Evolutionary conservation across 2,113 vertebrate genomes (phyloP).

Genomic region (Saccopteryx bilineata): DNA sequence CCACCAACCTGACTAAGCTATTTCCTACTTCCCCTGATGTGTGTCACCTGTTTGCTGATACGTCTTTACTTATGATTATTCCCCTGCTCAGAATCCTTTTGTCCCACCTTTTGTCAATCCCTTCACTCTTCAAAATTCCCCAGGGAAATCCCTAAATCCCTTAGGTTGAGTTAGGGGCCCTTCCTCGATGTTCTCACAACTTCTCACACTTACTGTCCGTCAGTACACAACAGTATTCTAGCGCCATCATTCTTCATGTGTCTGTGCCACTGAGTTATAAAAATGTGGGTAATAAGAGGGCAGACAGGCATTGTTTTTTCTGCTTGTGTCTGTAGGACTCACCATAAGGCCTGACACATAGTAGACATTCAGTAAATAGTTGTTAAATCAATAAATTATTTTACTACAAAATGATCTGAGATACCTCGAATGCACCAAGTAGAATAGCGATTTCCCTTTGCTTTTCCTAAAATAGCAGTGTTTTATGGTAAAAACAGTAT

Average conservation of each 20-base stretch:
- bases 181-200: not conserved
- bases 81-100: not conserved
- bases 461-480: not conserved
- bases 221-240: accelerated
- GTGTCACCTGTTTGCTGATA: not conserved
- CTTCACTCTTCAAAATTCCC: not conserved
- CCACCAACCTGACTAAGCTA: not conserved
- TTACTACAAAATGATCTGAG: not conserved
- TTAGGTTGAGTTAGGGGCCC: not conserved
- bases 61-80: not conserved
- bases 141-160: not conserved
- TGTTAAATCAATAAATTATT: not conserved
- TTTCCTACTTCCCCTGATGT: not conserved
- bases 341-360: not conserved
- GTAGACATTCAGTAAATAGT: not conserved
- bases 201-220: not conserved
- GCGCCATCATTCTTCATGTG: not conserved
- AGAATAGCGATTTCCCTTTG: not conserved
- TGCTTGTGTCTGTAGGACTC: not conserved
- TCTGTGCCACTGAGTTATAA: not conserved
- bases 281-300: not conserved
- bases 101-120: not conserved
- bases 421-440: not conserved
- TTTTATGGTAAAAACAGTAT: not conserved
- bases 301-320: not conserved